A percentile compares a stretch with the other conserved stretches of the same genome.
Conservation (phyloP, 2,113 vertebrate species). For the Tragelaphus scriptus region DNA sequence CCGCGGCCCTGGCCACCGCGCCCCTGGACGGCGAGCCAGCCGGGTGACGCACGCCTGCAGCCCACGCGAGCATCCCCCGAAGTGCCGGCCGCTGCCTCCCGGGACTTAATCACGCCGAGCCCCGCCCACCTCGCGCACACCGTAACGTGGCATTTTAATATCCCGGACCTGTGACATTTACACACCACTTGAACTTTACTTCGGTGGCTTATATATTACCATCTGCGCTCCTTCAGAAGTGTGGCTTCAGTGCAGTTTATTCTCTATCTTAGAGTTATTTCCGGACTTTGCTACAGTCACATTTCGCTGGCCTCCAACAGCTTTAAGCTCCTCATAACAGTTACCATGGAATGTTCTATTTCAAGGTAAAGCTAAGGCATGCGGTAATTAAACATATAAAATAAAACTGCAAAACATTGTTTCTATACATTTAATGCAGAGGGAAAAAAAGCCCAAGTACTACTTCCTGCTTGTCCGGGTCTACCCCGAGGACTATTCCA, state of each 20-base stretch:
- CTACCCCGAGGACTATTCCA: neutral
- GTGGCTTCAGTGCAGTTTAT: neutral
- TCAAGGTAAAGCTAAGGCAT: neutral
- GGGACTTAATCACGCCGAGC: conserved; percentile 76
- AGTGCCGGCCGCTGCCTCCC: conserved; percentile 63
- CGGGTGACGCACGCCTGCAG: rapidly evolving
- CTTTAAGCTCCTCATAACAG: neutral
- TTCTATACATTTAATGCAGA: neutral
- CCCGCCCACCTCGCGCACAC: conserved; percentile 67
- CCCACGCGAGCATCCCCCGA: neutral
- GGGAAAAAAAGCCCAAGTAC: neutral
- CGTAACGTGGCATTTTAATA: conserved; percentile 69
- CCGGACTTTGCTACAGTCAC: conserved; percentile 37
- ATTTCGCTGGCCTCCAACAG: neutral
- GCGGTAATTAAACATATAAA: neutral
- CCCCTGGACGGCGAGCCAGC: rapidly evolving
- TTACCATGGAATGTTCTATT: neutral
- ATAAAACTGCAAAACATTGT: neutral
- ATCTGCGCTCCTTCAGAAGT: conserved; percentile 29
- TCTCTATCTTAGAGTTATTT: conserved; percentile 55
- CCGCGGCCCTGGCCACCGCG: rapidly evolving
- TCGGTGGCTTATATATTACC: conserved; percentile 64
- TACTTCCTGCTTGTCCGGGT: neutral
- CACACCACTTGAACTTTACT: conserved; percentile 75
- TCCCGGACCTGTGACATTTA: conserved; percentile 76